phyloP scores from a whole-genome alignment of 2,888 invertebrate genomes.

The Desoria tigrina region DNA sequence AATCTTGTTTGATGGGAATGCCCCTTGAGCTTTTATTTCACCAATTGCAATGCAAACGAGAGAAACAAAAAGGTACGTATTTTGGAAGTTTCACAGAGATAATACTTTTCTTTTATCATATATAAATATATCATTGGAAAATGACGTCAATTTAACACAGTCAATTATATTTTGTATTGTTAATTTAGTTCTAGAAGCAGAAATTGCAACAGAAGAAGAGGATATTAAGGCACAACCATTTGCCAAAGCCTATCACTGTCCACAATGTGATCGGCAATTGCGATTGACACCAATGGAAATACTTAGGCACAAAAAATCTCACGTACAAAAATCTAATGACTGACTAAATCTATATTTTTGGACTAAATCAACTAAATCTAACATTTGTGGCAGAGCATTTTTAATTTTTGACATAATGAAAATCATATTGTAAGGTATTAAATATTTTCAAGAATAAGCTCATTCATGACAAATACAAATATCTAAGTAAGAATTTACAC shows the following conservation, averaged over 20 bases:
- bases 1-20: conserved; percentile 64
- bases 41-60: conserved; percentile 61
- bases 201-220: conserved; percentile 55
- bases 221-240: conserved; percentile 59
- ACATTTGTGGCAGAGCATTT: neutral
- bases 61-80: conserved; percentile 43
- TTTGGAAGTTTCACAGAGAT: conserved; percentile 12
- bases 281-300: conserved; percentile 79
- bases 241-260: conserved; percentile 69
- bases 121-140: neutral
- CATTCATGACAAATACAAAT: no score
- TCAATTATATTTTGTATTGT: neutral
- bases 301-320: conserved; percentile 75
- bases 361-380: neutral
- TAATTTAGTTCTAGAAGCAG: conserved; percentile 30
- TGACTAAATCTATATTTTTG: neutral
- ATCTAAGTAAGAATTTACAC: no score
- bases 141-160: neutral
- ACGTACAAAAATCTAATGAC: conserved; percentile 42
- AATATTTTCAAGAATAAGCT: no score
- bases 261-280: conserved; percentile 68
- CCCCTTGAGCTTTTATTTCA: conserved; percentile 76
- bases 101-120: conserved; percentile 6
- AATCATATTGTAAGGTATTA: no score
- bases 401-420: no score